Conservation (phyloP, 2,797 vertebrate genomes). For the Odontamblyopus rebecca region DNA sequence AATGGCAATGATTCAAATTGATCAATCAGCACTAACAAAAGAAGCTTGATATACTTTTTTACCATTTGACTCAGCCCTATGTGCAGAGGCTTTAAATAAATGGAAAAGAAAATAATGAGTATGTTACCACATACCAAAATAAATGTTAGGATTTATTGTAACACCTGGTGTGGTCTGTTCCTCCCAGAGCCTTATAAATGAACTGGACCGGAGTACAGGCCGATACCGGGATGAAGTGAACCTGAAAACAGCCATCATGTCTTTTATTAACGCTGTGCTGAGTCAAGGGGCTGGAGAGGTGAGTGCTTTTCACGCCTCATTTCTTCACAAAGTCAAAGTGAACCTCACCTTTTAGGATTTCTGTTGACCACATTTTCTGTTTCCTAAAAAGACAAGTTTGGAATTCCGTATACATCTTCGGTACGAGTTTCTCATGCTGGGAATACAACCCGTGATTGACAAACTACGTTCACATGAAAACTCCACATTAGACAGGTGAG, state of each 20-base stretch:
- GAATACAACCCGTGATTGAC: slow-evolving; percentile 97
- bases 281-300: slow-evolving; percentile 98
- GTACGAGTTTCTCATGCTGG: slow-evolving; percentile 98
- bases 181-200: slow-evolving; percentile 90
- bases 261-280: slow-evolving; percentile 97
- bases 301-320: slow-evolving; percentile 33
- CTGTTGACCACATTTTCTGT: neutral
- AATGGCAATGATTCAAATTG: neutral
- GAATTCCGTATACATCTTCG: slow-evolving; percentile 97
- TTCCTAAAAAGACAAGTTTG: slow-evolving; percentile 84
- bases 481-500: slow-evolving; percentile 94
- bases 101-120: neutral
- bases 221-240: slow-evolving; percentile 97
- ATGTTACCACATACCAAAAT: neutral
- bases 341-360: neutral
- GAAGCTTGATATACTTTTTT: neutral
- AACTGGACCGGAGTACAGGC: slow-evolving; percentile 94
- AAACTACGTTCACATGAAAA: slow-evolving; percentile 97
- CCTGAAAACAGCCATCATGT: slow-evolving; percentile 99
- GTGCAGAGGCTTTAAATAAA: neutral
- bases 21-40: neutral
- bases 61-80: neutral
- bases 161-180: slow-evolving; percentile 29
- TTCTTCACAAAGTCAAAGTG: slow-evolving; percentile 8
- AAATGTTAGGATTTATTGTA: slow-evolving; percentile 19